A percentile compares a stretch with the other conserved stretches of the same genome.
Conservation (phyloP, 1,140 invertebrate genomes). For the Conus betulinus region DNA sequence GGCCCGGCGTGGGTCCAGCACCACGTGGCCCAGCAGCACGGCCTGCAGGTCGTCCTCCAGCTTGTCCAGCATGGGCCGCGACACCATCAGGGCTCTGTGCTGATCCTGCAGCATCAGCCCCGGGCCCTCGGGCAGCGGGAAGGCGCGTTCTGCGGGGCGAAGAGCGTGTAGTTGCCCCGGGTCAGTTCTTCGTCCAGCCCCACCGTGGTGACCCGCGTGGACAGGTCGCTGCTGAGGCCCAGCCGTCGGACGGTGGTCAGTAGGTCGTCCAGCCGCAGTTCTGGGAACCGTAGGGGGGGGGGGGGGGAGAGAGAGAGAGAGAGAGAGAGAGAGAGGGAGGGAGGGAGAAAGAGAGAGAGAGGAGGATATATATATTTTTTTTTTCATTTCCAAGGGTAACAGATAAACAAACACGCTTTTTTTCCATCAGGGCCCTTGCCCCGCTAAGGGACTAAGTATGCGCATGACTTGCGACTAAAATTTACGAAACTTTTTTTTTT, state of each 20-base stretch:
- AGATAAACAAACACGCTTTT: too few species aligned
- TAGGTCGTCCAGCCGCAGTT: conserved; percentile 45
- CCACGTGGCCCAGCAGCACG: conserved; percentile 72
- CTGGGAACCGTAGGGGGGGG: conserved; percentile 26
- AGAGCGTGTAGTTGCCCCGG: conserved; percentile 58
- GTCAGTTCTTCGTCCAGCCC: conserved; percentile 47
- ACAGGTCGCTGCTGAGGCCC: conserved; percentile 55
- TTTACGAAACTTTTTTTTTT: neutral
- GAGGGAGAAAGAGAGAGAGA: neutral
- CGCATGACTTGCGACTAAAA: neutral
- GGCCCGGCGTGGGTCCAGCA: conserved; percentile 68
- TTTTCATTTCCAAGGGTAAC: too few species aligned
- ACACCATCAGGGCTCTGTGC: conserved; percentile 18
- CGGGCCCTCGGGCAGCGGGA: conserved; percentile 33
- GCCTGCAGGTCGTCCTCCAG: conserved; percentile 53
- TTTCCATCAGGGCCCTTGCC: too few species aligned
- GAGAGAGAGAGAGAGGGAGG: neutral
- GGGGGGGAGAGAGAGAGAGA: neutral
- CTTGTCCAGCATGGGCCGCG: conserved; percentile 2
- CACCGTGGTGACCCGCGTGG: conserved; percentile 51
- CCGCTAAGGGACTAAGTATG: neutral
- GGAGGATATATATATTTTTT: too few species aligned
- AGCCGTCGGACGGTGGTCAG: conserved; percentile 46
- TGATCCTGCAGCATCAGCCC: conserved; percentile 25
- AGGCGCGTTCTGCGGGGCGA: conserved; percentile 60